phyloP scores from a whole-genome alignment of 2,113 vertebrate genomes.

The Pogonocichla stellata region DNA sequence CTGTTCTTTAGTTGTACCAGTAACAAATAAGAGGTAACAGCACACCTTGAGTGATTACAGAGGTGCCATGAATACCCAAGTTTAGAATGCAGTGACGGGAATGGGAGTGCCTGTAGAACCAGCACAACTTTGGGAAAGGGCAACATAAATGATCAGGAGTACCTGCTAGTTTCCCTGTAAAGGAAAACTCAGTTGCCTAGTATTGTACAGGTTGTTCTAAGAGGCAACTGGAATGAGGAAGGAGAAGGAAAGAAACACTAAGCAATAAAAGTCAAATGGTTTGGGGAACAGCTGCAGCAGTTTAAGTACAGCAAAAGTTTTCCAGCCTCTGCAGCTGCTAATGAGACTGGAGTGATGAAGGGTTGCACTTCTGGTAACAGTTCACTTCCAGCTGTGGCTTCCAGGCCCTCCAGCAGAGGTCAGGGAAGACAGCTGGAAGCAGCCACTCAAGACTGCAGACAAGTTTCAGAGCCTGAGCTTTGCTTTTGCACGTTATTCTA shows the following conservation, averaged over 20 bases:
- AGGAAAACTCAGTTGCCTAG: neutral
- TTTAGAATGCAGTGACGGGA: neutral
- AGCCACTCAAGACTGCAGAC: neutral
- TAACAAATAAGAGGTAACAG: neutral
- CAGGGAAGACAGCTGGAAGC: neutral
- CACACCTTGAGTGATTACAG: neutral
- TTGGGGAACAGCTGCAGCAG: neutral
- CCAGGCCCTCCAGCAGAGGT: slow-evolving; percentile 24
- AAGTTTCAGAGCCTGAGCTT: neutral
- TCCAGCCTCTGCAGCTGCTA: neutral
- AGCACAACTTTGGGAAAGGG: neutral
- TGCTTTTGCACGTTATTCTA: neutral
- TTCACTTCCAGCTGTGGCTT: neutral
- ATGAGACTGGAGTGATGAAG: neutral
- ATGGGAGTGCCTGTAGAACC: neutral
- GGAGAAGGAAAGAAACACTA: neutral
- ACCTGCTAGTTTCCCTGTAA: neutral
- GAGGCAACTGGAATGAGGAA: neutral
- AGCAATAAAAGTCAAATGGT: neutral
- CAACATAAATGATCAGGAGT: neutral
- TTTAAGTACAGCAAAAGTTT: neutral
- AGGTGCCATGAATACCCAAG: neutral
- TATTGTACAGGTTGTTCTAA: neutral
- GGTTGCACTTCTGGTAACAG: neutral
- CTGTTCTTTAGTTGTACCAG: neutral